A percentile compares a stretch with the other conserved stretches of the same genome.
These are phyloP conservation scores for Seriola rivoliana DNA, from an alignment of 2,113 vertebrate genomes.

Conservation along the genomic window DNA sequence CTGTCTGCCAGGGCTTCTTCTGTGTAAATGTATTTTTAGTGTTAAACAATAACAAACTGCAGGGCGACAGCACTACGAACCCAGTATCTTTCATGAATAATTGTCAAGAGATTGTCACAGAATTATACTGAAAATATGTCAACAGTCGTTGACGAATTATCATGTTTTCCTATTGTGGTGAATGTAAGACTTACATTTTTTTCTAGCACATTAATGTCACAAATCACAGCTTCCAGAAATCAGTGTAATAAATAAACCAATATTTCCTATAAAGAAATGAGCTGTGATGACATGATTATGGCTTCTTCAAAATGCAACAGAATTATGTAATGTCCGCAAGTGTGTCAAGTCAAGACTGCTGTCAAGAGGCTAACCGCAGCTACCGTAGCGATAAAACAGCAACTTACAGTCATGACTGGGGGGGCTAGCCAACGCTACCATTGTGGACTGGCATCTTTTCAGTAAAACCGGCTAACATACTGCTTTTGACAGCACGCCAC, in stretches of 20 bases:
- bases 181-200: not conserved
- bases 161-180: not conserved
- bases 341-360: not conserved
- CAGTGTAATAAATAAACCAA: not conserved
- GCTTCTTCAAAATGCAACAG: no score
- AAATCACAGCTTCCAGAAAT: constrained; percentile 7
- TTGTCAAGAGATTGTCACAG: not conserved
- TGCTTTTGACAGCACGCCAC: not conserved
- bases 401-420: not conserved
- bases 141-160: not conserved
- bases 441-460: not conserved
- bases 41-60: not conserved
- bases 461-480: not conserved
- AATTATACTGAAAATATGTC: not conserved
- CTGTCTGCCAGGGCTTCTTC: not conserved
- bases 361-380: constrained; percentile 1
- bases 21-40: not conserved
- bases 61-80: not conserved
- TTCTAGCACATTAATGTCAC: not conserved
- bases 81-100: not conserved
- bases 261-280: not conserved
- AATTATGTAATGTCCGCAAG: not conserved
- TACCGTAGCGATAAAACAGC: not conserved
- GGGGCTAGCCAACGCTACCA: not conserved
- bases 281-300: no score